Evolutionary conservation across 2,113 vertebrate species (phyloP), one percentile per base, ranked within the genome.

Genomic region (Sceloporus tristichus): DNA sequence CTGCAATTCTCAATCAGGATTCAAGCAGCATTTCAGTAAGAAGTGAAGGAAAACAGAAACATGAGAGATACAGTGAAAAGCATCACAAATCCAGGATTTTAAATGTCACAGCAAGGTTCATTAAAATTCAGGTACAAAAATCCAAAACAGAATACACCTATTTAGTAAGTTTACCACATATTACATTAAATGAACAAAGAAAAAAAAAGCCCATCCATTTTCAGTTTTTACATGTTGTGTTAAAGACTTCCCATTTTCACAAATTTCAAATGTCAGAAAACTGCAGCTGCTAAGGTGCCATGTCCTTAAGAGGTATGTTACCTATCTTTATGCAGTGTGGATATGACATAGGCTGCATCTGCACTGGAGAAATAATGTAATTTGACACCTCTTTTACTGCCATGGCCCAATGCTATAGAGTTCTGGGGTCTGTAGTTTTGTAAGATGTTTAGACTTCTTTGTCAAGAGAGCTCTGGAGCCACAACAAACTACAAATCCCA

Each of bases 1-100:
- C 88, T 92, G 91, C 86, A 89, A 87, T 86, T 83, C 68, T 88
- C 76, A 79, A 62, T 2, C 88, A 85, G 79, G 82, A 88, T 91
- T 65, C 77, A 78, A 56, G 27, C 78, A 87, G 10, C 29, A 0
- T 82, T 53, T 23, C 82, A n/a, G 23, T 77, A 62, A 68, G 7
- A 83, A 68, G 42, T 53, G 40, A 85, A 19, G 29, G 59, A 65
- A 19, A 76, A 66, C n/a, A 48, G 62, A 29, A 82, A 66, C 23
- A 29, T 13, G 21, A 42, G 42, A 73, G 18, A 29, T 62, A 81
- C 25, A 27, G 66, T 23, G 21, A 68, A 59, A 78, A 78, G 9
- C 2, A 66, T 18, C n/a, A 73, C 29, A 34, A 54, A 59, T 68
- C 62, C 66, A 77, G 62, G 70, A 38, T 38, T 77, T 38, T 54